Evolutionary conservation across 2,888 invertebrate species (phyloP).

Genomic region (Sphinx pinastri): DNA sequence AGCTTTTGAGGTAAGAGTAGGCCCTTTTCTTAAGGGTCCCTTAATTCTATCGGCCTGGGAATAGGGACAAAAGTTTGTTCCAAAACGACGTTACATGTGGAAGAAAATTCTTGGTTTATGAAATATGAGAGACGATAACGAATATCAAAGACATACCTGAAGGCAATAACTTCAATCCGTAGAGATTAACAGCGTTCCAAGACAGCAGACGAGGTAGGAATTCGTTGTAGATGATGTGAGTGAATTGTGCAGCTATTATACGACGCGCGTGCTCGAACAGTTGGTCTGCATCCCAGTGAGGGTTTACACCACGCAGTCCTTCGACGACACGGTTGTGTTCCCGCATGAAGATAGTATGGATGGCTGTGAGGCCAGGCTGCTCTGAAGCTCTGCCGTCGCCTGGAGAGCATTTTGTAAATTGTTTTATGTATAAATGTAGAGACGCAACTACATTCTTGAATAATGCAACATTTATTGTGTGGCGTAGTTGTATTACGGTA

Average conservation of each 20-base stretch:
- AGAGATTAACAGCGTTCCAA: conserved; percentile 94
- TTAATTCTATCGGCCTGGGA: no score
- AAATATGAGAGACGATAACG: no score
- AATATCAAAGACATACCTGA: conserved; percentile 75
- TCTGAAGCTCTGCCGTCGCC: conserved; percentile 96
- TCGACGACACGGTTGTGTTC: conserved; percentile 95
- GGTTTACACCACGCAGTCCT: conserved; percentile 90
- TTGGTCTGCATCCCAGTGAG: conserved; percentile 94
- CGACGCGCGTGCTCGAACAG: conserved; percentile 92
- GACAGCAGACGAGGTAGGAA: conserved; percentile 95
- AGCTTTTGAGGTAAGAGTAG: no score
- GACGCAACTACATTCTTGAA: no score
- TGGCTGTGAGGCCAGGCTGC: conserved; percentile 93
- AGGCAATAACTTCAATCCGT: conserved; percentile 92
- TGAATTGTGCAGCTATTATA: conserved; percentile 90
- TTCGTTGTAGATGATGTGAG: conserved; percentile 94
- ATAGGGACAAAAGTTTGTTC: no score
- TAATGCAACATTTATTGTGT: no score
- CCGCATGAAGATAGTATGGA: conserved; percentile 94
- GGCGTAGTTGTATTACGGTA: no score
- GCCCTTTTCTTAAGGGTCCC: no score
- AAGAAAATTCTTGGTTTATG: no score
- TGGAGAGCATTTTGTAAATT: conserved; percentile 41
- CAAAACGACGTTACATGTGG: no score
- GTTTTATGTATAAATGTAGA: not conserved